These are phyloP conservation scores for Centropus unirufus DNA, from an alignment of 2,113 vertebrate genomes.

Conservation along the genomic window DNA sequence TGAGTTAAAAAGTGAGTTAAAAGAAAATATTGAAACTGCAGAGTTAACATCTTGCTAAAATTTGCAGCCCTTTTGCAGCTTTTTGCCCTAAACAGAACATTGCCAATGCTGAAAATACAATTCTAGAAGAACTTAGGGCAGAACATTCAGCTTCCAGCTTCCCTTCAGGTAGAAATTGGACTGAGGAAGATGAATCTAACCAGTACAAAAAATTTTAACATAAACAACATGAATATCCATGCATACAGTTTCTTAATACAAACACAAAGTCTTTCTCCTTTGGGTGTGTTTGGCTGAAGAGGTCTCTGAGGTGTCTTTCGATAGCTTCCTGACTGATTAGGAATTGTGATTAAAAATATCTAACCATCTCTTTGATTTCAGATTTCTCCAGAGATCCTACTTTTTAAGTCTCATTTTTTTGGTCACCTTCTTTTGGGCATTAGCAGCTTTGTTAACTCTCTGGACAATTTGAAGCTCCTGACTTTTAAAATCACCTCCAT, in stretches of 20 bases:
- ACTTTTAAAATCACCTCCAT: not conserved
- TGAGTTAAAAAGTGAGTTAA: not conserved
- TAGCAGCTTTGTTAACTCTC: not conserved
- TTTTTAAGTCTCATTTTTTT: not conserved
- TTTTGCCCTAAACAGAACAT: not conserved
- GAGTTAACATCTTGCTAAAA: not conserved
- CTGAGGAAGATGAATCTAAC: not conserved
- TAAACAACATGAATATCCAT: not conserved
- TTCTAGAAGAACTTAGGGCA: not conserved
- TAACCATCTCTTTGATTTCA: not conserved
- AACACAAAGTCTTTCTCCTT: not conserved
- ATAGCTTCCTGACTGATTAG: not conserved
- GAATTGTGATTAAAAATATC: not conserved
- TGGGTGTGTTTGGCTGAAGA: not conserved
- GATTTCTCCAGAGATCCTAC: not conserved
- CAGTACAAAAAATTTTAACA: slow-evolving; percentile 15
- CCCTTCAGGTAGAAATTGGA: not conserved
- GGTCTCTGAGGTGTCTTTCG: not conserved
- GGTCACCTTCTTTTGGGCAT: not conserved
- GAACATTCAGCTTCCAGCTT: not conserved
- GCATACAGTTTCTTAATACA: not conserved
- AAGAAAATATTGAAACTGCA: not conserved
- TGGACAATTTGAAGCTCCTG: not conserved
- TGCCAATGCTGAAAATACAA: not conserved
- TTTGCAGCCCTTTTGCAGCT: not conserved